Conservation (phyloP, 2,113 vertebrate species). For the Bagarius yarrelli region DNA sequence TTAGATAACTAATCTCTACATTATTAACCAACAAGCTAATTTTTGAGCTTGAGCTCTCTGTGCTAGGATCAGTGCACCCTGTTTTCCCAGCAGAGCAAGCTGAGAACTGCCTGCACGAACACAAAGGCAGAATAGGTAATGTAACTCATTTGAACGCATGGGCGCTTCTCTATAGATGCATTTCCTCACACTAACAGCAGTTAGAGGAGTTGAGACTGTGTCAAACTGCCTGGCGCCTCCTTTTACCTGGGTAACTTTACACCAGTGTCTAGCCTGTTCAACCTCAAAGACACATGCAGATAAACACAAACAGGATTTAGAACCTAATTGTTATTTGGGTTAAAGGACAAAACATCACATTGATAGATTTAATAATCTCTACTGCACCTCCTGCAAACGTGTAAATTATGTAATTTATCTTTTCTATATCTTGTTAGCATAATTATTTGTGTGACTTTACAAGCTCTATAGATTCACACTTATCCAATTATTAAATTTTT, state of each 20-base stretch:
- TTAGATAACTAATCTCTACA: not conserved
- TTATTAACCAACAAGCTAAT: not conserved
- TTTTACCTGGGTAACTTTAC: constrained; percentile 62
- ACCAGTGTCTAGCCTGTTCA: constrained; percentile 44
- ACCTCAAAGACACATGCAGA: constrained; percentile 28
- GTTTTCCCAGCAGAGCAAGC: constrained; percentile 67
- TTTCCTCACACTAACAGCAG: constrained; percentile 67
- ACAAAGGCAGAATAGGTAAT: constrained; percentile 72
- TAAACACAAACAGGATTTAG: constrained; percentile 19
- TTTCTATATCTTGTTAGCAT: not conserved
- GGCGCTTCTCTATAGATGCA: constrained; percentile 67
- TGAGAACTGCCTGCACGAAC: constrained; percentile 70
- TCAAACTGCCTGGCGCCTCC: constrained; percentile 68
- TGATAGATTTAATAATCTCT: not conserved
- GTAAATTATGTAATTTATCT: not conserved
- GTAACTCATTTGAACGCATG: constrained; percentile 70
- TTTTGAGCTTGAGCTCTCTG: not conserved
- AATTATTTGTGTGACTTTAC: not conserved
- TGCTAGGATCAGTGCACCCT: constrained; percentile 54
- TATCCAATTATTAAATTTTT: too few relatives aligned
- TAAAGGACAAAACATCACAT: not conserved
- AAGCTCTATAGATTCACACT: too few relatives aligned
- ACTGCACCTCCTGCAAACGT: not conserved
- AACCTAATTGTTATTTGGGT: not conserved
- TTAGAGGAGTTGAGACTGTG: constrained; percentile 66